Base-by-base conservation (phyloP, 2,797 vertebrate species). In the Babyrousa celebensis region DNA sequence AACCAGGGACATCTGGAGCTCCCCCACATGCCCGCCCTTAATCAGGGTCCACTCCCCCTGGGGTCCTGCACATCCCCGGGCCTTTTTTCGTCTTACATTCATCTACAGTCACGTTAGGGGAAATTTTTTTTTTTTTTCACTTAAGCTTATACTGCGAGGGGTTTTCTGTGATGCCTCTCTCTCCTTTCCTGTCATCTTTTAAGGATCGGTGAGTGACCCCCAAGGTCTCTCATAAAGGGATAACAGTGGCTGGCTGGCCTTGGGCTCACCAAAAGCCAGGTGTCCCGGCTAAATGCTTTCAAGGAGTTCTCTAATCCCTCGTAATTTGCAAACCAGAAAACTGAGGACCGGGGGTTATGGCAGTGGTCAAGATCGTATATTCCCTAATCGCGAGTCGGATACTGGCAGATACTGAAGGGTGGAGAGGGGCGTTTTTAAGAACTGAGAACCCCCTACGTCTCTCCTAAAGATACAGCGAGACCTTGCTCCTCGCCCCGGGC, bases 341-440 rank as follows among this genome's bases (percentile, higher is more conserved):
- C 63, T 15, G 23, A 78, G 72, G 62, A 27, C 56, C 2, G 0
- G 11, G 32, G 56, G 82, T 54, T 60, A 32, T 0, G 0, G 5
- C 32, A 21, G 0, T 5, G 40, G 56, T 72, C 88, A 87, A 77
- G 71, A 80, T 95, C 48, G 56, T 3, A n/a, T 7, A 3, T 25
- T 27, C 20, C 21, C 72, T 77, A 32, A 56, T 4, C 0, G 1
- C 14, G 32, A 60, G 60, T 52, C 89, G 80, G 79, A 56, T 18
- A 62, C 0, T 0, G n/a, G 3, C 20, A 8, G 3, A 0, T 3
- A 1, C 25, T 4, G 14, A 52, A 10, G 56, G 18, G n/a, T 2
- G 0, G n/a, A 16, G 5, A 6, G 1, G 4, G n/a, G 18, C 4
- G 0, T 0, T 17, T 7, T 17, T 7, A 21, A 32, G 68, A 40